phyloP scores from a whole-genome alignment of 2,113 vertebrate genomes.

The Ariopsis seemanni region DNA sequence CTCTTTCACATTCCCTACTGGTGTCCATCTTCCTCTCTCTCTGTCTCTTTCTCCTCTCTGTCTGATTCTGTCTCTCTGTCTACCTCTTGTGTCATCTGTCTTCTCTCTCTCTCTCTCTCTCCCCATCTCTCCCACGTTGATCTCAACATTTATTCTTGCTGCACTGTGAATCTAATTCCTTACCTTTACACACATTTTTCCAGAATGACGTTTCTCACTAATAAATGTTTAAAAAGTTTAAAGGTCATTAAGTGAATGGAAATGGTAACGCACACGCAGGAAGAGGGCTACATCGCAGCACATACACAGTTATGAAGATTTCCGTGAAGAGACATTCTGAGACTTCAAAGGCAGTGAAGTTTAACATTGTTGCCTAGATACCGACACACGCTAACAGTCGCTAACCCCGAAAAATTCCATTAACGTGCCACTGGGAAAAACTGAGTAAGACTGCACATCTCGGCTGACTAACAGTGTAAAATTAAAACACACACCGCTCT shows the following conservation, averaged over 20 bases:
- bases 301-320: background rate
- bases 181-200: background rate
- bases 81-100: rapidly evolving
- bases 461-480: background rate
- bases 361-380: background rate
- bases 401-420: background rate
- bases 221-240: background rate
- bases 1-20: background rate
- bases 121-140: background rate
- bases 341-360: background rate
- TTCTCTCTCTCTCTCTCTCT: background rate
- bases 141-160: too few species aligned
- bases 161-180: background rate
- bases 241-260: background rate
- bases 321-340: background rate
- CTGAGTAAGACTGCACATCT: background rate
- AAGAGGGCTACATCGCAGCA: background rate
- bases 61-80: background rate
- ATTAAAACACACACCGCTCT: background rate
- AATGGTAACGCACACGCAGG: background rate
- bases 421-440: background rate
- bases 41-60: background rate
- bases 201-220: background rate
- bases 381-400: background rate
- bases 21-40: background rate